Base-by-base conservation (phyloP, 2,113 vertebrate species). In the Phalacrocorax pelagicus region DNA sequence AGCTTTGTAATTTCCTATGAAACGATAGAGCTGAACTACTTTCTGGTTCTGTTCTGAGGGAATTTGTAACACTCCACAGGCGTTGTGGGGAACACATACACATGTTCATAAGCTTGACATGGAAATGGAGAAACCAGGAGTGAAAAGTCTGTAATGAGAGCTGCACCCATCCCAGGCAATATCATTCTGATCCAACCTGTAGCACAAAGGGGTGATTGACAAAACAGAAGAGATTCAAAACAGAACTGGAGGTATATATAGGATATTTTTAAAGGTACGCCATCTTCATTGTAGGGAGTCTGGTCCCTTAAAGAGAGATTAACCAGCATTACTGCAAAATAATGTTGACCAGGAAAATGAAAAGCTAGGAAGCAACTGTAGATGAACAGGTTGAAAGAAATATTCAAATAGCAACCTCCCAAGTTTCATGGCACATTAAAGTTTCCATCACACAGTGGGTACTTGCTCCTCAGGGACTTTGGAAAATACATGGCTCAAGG, bases 91-190 rank as follows among this genome's bases (percentile, higher is more conserved):
- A 46, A 49, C 81, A 96, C 95, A 86, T 38, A 30, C 47, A 70
- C 24, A 18, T 58, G 30, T 85, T 93, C 47, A 17, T 74, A 59
- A 81, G 27, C 4, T 57, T 82, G 58, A 77, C 63, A 24, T 79
- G 51, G 36, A 96, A 92, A 93, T 69, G 30, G 70, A 86, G 73
- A 96, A 97, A 86, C 32, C 58, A 75, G 78, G 59, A 54, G 15
- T 62, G 69, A 77, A 72, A 88, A 63, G 34, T 22, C 69, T 71
- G 42, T 70, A 61, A 40, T 44, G 38, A 80, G 57, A 93, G 38
- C 38, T 91, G 44, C 54, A 59, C 34, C 26, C 34, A 86, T 67
- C 62, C 65, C 21, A 69, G 85, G 21, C 22, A 88, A 24, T 47
- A 66, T 55, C 17, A 59, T 88, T 91, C 5, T 10, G 66, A 82